phyloP scores from a whole-genome alignment of 2,113 vertebrate species.

The Bothrops jararaca region DNA sequence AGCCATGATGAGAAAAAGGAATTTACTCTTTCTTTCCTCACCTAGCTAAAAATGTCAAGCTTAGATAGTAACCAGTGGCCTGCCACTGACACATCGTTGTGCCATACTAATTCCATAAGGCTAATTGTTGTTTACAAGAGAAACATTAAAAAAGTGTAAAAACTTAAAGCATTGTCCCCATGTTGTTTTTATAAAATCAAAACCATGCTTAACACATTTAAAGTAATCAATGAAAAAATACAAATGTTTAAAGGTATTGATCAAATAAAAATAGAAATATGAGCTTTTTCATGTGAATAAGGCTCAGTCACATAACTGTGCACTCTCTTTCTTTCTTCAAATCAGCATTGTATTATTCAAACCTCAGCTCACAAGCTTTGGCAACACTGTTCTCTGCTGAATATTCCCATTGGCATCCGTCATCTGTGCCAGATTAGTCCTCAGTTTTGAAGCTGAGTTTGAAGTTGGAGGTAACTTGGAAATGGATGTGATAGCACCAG shows the following conservation, averaged over 20 bases:
- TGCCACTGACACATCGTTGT: slow-evolving; percentile 77
- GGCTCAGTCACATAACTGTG: slow-evolving; percentile 74
- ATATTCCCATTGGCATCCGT: slow-evolving; percentile 98
- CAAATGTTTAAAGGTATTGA: slow-evolving; percentile 74
- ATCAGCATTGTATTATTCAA: slow-evolving; percentile 67
- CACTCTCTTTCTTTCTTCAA: slow-evolving; percentile 45
- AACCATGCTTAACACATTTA: slow-evolving; percentile 73
- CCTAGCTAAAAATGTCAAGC: slow-evolving; percentile 66
- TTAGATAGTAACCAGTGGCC: slow-evolving; percentile 76
- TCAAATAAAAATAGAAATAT: slow-evolving; percentile 76
- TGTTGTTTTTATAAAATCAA: slow-evolving; percentile 81
- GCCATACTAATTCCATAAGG: slow-evolving; percentile 76
- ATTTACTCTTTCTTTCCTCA: slow-evolving; percentile 58
- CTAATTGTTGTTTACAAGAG: slow-evolving; percentile 73
- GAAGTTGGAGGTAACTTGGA: slow-evolving; percentile 92
- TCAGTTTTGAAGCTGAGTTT: slow-evolving; percentile 89
- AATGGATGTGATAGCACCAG: slow-evolving; percentile 87
- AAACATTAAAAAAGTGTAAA: slow-evolving; percentile 75
- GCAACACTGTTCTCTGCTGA: slow-evolving; percentile 95
- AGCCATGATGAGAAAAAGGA: slow-evolving; percentile 45
- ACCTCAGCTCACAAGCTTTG: slow-evolving; percentile 95
- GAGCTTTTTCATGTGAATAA: slow-evolving; percentile 75
- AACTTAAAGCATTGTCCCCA: slow-evolving; percentile 91
- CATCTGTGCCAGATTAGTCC: slow-evolving; percentile 94
- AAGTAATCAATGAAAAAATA: slow-evolving; percentile 80